Percentiles rank a stretch among this genome's conserved stretches.
These are phyloP conservation scores for Drosophila funebris DNA, from an alignment of 1,140 invertebrate species.

Conservation along the genomic window DNA sequence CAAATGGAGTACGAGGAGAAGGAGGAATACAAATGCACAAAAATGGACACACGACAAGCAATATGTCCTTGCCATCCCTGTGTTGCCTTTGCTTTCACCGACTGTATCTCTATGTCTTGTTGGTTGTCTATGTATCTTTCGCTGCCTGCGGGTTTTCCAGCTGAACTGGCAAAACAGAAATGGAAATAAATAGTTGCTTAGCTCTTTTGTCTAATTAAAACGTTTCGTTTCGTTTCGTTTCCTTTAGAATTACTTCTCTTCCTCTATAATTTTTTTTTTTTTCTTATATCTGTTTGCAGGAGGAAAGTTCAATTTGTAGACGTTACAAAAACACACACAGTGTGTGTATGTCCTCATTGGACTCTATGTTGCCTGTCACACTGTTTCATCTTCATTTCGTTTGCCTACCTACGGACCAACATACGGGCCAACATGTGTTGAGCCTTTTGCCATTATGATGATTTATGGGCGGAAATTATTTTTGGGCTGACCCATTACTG, in stretches of 20 bases:
- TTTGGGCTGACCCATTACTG: conserved; percentile 38
- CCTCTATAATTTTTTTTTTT: too few relatives aligned
- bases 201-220: conserved; percentile 80
- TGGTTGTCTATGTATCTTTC: conserved; percentile 9
- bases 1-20: conserved; percentile 23
- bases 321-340: conserved; percentile 51
- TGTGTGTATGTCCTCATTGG: conserved; percentile 8
- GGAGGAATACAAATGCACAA: conserved; percentile 31
- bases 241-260: too few relatives aligned
- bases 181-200: conserved; percentile 79
- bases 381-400: conserved; percentile 73
- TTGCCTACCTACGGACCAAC: conserved; percentile 28
- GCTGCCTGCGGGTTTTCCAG: conserved; percentile 8
- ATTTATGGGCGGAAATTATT: conserved; percentile 80
- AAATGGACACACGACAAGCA: conserved; percentile 1
- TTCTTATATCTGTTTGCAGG: neutral
- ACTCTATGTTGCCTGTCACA: conserved; percentile 58
- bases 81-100: neutral
- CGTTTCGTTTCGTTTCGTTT: conserved; percentile 57
- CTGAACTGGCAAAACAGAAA: conserved; percentile 47
- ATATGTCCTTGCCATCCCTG: conserved; percentile 18
- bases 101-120: conserved; percentile 23
- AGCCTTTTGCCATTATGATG: conserved; percentile 67
- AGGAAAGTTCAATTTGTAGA: conserved; percentile 37
- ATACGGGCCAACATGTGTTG: conserved; percentile 23